Evolutionary conservation across 2,113 vertebrate genomes (phyloP).

Genomic region (Anolis carolinensis): DNA sequence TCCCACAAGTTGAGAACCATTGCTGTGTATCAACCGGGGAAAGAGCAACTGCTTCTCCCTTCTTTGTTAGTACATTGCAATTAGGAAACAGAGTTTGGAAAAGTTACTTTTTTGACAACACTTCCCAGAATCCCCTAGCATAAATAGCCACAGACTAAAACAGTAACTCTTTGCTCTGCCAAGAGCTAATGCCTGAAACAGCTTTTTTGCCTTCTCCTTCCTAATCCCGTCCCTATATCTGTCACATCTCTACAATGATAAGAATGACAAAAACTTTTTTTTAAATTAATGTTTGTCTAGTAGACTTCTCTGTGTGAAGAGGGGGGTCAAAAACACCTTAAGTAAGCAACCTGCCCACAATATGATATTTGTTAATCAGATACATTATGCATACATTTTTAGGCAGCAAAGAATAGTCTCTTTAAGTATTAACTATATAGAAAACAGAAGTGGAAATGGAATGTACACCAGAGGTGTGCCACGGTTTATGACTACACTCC

Average conservation of each 20-base stretch:
- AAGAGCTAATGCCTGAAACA: background rate
- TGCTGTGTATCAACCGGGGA: background rate
- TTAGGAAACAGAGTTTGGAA: background rate
- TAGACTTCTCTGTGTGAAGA: background rate
- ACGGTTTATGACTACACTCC: constrained; percentile 66
- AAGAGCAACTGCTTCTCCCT: background rate
- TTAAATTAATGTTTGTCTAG: background rate
- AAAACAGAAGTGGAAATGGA: constrained; percentile 52
- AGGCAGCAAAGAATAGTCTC: constrained; percentile 50
- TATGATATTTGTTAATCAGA: constrained; percentile 32
- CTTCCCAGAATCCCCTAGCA: no score
- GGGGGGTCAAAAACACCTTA: background rate
- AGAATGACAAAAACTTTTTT: background rate
- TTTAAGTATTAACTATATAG: constrained; percentile 2
- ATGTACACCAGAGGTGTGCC: constrained; percentile 54
- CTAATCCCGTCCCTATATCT: background rate
- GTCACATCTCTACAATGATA: background rate
- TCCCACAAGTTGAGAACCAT: no score
- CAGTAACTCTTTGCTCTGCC: no score
- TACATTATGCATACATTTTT: constrained; percentile 41
- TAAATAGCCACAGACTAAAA: no score
- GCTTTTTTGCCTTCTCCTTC: background rate
- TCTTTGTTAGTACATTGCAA: background rate
- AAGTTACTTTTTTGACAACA: no score
- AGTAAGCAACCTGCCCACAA: background rate